Percentiles rank a stretch among this genome's conserved stretches.
These are phyloP conservation scores for Pseudorhiza aurosa DNA, from an alignment of 30 jellyfish, hydroid and myxozoan species.

Conservation along the genomic window DNA sequence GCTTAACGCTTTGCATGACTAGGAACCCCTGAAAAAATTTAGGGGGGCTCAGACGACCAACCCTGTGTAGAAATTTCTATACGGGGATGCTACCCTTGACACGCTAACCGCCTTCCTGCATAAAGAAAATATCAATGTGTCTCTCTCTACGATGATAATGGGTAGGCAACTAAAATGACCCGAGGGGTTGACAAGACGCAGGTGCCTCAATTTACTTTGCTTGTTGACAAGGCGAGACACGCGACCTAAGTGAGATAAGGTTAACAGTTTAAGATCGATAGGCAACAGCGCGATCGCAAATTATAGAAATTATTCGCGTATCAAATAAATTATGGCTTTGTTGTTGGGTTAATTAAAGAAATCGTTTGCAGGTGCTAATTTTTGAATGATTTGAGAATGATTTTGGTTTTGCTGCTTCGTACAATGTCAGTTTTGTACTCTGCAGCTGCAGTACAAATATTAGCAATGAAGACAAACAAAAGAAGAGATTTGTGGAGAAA, in stretches of 20 bases:
- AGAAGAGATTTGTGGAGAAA: neutral
- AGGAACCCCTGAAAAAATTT: no score
- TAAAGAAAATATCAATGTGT: no score
- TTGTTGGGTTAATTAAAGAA: neutral
- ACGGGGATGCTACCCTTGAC: no score
- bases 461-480: neutral
- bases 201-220: constrained; percentile 7
- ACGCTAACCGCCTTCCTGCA: no score
- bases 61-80: no score
- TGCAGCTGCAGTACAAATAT: constrained; percentile 12
- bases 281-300: constrained; percentile 40
- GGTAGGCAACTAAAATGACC: no score
- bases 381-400: neutral
- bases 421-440: neutral
- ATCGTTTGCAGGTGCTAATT: constrained; percentile 38
- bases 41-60: no score
- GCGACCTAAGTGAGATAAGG: constrained; percentile 46
- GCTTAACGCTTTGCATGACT: no score
- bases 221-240: constrained; percentile 40
- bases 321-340: constrained; percentile 12
- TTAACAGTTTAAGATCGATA: constrained; percentile 9
- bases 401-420: neutral
- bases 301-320: constrained; percentile 40
- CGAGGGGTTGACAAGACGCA: no score
- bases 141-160: no score